Conservation (phyloP, 2,797 vertebrate genomes). For the Hyperoplus lanceolatus region DNA sequence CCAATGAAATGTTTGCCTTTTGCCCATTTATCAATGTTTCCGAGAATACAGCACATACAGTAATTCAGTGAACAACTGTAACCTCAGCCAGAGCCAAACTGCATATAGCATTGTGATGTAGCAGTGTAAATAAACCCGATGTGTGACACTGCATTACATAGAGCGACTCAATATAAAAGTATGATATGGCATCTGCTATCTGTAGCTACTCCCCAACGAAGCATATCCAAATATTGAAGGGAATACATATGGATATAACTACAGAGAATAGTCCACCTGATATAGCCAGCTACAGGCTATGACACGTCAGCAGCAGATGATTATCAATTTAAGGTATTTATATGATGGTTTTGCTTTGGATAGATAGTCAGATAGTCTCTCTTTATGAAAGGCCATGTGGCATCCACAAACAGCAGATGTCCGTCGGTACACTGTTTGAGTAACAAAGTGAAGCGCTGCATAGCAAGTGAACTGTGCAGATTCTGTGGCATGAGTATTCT, state of each 20-base stretch:
- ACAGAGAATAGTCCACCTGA: conserved; percentile 35
- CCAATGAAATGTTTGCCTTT: conserved; percentile 22
- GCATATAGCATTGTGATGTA: not conserved
- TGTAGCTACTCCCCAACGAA: not conserved
- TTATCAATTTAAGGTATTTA: conserved; percentile 55
- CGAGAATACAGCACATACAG: not conserved
- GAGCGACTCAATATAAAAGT: not conserved
- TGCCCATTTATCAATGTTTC: conserved; percentile 1
- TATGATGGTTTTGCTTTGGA: conserved; percentile 25
- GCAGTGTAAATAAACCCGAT: not conserved
- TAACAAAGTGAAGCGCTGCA: not conserved
- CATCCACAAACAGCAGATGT: conserved; percentile 27
- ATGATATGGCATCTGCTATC: not conserved
- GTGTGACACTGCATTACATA: not conserved
- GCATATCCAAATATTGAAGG: not conserved
- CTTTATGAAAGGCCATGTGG: conserved; percentile 37
- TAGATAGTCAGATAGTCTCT: conserved; percentile 10
- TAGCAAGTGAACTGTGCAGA: conserved; percentile 4
- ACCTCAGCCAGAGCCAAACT: not conserved
- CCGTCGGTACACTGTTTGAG: conserved; percentile 10
- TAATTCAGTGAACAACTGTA: too few species aligned
- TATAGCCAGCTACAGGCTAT: conserved; percentile 22
- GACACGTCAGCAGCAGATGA: conserved; percentile 43
- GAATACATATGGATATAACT: conserved; percentile 16
- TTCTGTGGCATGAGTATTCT: not conserved